phyloP scores from a whole-genome alignment of 1,140 invertebrate species.

The Aphelinus atriplicis region DNA sequence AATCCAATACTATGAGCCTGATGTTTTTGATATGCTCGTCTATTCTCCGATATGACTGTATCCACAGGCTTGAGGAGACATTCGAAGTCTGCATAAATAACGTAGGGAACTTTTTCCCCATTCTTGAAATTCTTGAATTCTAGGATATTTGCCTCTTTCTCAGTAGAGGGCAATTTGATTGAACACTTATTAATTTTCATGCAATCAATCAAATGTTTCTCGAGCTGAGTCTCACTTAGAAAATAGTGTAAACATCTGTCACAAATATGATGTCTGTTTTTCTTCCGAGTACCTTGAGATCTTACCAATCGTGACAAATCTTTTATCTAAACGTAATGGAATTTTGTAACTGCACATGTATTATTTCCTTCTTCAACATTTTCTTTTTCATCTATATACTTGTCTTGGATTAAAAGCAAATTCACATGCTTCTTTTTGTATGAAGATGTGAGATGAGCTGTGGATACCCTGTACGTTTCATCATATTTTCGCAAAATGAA shows the following conservation, averaged over 20 bases:
- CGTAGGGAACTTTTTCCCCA: slow-evolving; percentile 22
- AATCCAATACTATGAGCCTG: slow-evolving; percentile 2
- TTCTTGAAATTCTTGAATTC: slow-evolving; percentile 43
- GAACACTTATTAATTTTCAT: slow-evolving; percentile 40
- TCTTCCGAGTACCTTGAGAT: background rate
- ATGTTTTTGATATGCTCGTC: background rate
- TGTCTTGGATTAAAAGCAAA: slow-evolving; percentile 45
- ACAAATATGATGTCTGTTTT: slow-evolving; percentile 8
- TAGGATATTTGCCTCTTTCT: slow-evolving; percentile 29
- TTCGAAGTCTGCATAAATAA: background rate
- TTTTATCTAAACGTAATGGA: slow-evolving; percentile 23
- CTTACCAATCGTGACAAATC: slow-evolving; percentile 24
- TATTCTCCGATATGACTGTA: background rate
- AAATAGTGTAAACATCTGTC: slow-evolving; percentile 28
- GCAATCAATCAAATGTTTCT: slow-evolving; percentile 41
- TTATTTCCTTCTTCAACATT: slow-evolving; percentile 1
- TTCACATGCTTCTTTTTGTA: slow-evolving; percentile 48
- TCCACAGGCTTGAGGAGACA: background rate
- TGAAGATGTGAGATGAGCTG: slow-evolving; percentile 38
- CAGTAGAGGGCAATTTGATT: slow-evolving; percentile 26
- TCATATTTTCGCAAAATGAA: slow-evolving; percentile 39
- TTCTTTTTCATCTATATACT: slow-evolving; percentile 40
- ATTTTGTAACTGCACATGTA: background rate
- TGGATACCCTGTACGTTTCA: slow-evolving; percentile 30
- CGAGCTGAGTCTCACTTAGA: background rate